phyloP scores from a whole-genome alignment of 1,140 invertebrate species.

The Platyscapa corneri region DNA sequence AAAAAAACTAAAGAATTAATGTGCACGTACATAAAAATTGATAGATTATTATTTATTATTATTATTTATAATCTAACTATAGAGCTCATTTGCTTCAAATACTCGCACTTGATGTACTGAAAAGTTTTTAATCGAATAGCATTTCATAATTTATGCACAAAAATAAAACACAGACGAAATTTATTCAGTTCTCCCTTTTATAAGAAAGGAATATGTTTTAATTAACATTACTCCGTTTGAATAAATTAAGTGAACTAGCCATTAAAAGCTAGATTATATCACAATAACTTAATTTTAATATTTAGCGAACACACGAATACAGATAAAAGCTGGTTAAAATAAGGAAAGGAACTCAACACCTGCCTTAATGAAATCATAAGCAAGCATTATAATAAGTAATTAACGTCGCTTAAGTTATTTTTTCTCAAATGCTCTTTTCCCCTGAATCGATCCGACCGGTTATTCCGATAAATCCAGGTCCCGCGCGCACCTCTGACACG shows the following conservation, averaged over 20 bases:
- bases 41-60: neutral
- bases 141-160: neutral
- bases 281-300: neutral
- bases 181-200: neutral
- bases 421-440: neutral
- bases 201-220: neutral
- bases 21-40: neutral
- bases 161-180: neutral
- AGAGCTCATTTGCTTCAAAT: neutral
- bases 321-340: neutral
- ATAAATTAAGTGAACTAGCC: constrained; percentile 1
- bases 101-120: neutral
- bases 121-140: neutral
- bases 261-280: constrained; percentile 2
- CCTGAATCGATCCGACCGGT: neutral
- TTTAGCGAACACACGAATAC: neutral
- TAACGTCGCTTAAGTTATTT: neutral
- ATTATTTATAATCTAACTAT: neutral
- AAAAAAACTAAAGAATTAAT: neutral
- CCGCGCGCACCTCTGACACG: no score
- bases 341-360: neutral
- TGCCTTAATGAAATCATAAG: neutral
- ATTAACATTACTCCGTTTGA: neutral
- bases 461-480: neutral
- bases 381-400: neutral